These are phyloP conservation scores for Eurystomus glaucurus DNA, from an alignment of 2,797 vertebrate genomes.

Conservation along the genomic window DNA sequence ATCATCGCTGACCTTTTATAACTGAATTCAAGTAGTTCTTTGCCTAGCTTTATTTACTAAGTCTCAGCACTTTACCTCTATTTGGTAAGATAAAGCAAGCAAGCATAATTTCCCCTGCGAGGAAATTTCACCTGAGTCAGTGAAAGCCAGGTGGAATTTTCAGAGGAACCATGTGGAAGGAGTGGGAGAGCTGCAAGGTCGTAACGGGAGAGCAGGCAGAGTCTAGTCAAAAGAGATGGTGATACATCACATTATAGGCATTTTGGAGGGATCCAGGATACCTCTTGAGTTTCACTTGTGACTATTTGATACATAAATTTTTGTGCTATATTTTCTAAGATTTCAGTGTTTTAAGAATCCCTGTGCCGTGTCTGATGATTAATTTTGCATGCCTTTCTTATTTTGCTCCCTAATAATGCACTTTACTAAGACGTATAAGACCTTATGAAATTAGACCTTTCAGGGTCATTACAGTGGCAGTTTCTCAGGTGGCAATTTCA, in stretches of 20 bases:
- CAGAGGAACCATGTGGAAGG: neutral
- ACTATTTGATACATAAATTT: neutral
- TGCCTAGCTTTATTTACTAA: neutral
- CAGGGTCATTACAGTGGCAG: neutral
- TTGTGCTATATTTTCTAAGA: neutral
- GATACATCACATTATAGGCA: neutral
- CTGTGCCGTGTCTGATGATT: neutral
- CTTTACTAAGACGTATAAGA: neutral
- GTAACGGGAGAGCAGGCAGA: rapidly evolving
- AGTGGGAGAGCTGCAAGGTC: neutral
- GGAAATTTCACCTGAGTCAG: rapidly evolving
- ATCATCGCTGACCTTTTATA: neutral
- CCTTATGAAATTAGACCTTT: neutral
- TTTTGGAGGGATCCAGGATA: neutral
- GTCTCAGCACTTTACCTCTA: neutral
- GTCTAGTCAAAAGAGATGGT: neutral
- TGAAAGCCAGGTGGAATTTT: neutral
- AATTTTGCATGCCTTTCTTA: neutral
- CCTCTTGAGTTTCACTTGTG: neutral
- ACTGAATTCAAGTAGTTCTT: neutral
- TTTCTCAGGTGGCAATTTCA: neutral
- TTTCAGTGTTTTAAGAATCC: neutral
- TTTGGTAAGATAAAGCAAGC: neutral
- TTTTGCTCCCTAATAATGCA: neutral
- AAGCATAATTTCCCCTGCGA: neutral